Base-by-base conservation (phyloP, 2,888 invertebrate species). In the Mechanitis mazaeus region DNA sequence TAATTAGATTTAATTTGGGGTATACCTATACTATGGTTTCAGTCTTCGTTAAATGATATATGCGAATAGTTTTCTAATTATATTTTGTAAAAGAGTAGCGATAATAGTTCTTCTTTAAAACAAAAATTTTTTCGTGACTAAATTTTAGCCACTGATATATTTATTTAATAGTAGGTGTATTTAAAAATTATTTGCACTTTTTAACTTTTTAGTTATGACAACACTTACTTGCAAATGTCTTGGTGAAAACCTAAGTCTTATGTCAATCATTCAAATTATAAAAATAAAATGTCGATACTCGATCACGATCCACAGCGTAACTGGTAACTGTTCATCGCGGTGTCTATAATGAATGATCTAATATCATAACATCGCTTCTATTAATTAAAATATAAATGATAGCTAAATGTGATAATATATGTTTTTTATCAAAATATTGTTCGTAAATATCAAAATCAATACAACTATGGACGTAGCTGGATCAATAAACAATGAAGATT, bases 401-500 rank as follows among this genome's bases (percentile, higher is more conserved):
- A 50, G 31, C 31, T 50, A 60, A 56, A 55, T 50, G 50, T 31
- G 50, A 9, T 50, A 9, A 31, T 1, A 31, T 56, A 58, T 45
- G 59, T 47, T 56, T 47, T 11, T 20, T 56, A 46, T 31, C 55
- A 56, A 46, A 45, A 58, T 53, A 20, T 58, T 31, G 6, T 53
- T 35, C 12, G 35, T 7, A 45, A 35, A 45, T 31, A 54, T 42
- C 31, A 20, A 35, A 9, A 53, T 45, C 55, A 38, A 45, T 42
- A 54, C 50, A 54, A 58, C 45, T 58, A 85, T 85, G 86, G 84
- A 87, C 69, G 68, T 76, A 46, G 70, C 76, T 54, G 85, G 85
- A 58, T 88, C 88, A 68, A 85, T 89, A 56, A 90, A 88, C 74
- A 81, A 79, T 66, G 86, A 85, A 61, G 70, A 70, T 45, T 71